Percentiles rank a stretch among this genome's conserved stretches.
Conservation (phyloP, 2,797 vertebrate genomes). For the Muraenolepis orangiensis region DNA sequence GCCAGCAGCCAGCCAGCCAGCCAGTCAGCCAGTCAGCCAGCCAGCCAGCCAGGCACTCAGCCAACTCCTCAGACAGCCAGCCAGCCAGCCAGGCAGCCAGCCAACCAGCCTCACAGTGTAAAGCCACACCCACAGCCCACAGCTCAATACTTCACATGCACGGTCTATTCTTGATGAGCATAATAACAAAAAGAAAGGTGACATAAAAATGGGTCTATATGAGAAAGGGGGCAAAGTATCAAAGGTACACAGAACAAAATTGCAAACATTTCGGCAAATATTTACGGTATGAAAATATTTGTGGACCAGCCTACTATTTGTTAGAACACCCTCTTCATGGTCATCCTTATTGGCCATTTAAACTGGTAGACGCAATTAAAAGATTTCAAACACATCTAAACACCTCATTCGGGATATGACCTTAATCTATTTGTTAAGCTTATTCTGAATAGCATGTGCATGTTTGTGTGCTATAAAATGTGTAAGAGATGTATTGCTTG, state of each 20-base stretch:
- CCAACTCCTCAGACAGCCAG: no score
- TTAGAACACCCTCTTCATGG: not conserved
- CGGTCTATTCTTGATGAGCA: not conserved
- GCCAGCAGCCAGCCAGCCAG: conserved; percentile 16
- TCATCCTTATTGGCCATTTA: not conserved
- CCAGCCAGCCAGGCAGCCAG: no score
- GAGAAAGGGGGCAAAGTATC: not conserved
- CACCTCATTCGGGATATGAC: no score
- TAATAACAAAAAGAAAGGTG: not conserved
- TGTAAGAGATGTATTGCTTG: not conserved
- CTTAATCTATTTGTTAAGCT: not conserved
- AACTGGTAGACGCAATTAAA: not conserved
- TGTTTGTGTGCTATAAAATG: not conserved
- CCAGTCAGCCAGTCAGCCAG: not conserved
- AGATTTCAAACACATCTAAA: not conserved
- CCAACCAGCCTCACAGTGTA: no score
- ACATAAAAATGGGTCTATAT: not conserved
- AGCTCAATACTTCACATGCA: no score
- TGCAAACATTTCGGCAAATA: not conserved
- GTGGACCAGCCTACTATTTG: not conserved
- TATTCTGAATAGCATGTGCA: not conserved
- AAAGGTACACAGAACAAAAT: not conserved
- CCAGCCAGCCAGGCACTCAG: no score
- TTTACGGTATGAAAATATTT: not conserved
- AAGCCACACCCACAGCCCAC: no score